Evolutionary conservation across 2,113 vertebrate genomes (phyloP), one percentile per base, ranked within the genome.

Genomic region (Spilogale gracilis): DNA sequence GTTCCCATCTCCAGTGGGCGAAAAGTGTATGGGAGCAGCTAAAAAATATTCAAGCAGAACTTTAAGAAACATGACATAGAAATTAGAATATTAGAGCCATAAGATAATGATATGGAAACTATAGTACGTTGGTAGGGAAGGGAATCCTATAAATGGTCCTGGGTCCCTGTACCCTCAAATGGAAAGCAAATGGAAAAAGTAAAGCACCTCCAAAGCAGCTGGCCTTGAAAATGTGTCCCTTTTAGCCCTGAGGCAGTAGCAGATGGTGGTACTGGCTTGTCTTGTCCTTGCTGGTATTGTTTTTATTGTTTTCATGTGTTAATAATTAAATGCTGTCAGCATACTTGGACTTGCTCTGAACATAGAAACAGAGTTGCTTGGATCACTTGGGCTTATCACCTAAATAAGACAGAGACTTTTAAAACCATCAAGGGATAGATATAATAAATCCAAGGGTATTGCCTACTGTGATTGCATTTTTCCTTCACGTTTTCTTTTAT

Each of bases 321-420:
- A 93, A 95, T 83, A 95, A 90, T 95, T 92, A 86, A 89, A 82
- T 78, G 61, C 58, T 78, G 91, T 82, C 96, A 92, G 79, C 54
- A 73, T 50, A 43, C 71, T 81, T 87, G 67, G 80, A 92, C 50
- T 50, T 52, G 17, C 43, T 73, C 45, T 78, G 48, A 93, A 94
- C 85, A 78, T 84, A 91, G 73, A 89, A 74, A 81, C 65, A 93
- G 79, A 93, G 16, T 65, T 80, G 63, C 50, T 45, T 73, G 12
- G 32, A 48, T 65, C n/a, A 54, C 23, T 67, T 90, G 60, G 63
- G 32, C 67, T 93, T 80, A 81, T 73, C 73, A 86, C 50, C 48
- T 67, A 82, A 88, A 84, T 86, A 54, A 82, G 78, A 95, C 52
- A 88, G 86, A 94, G 63, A 81, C 12, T 52, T 94, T 56, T 81